Evolutionary conservation across 2,797 vertebrate species (phyloP), one percentile per base, ranked within the genome.

Genomic region (Anas bernieri): DNA sequence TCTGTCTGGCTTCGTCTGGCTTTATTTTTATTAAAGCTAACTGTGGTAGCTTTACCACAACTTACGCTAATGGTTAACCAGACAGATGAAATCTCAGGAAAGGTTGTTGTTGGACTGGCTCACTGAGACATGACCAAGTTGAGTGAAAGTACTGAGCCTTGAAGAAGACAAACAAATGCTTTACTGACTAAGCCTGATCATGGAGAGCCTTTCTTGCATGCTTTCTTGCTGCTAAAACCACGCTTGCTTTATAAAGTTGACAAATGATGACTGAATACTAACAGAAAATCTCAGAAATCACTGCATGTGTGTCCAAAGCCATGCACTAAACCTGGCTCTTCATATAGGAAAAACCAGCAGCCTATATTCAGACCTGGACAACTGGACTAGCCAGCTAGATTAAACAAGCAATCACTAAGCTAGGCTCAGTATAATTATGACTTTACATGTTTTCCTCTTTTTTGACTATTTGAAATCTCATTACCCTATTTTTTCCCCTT

Each of bases 71-170:
- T 88, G 84, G 69, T 87, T 87, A 96, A 93, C 79, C 76, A 86
- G 75, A 68, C 61, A 93, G 92, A 94, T 91, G 80, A 94, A 90
- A 96, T 95, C 91, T 84, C 81, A 90, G 14, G n/a, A 78, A 93
- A 76, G 59, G 31, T 7, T 84, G 45, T 6, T 93, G 83, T 85
- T 76, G 46, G 33, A 74, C 61, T 84, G 48, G 58, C 83, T 92
- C 64, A 82, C 48, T 80, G 70, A 91, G 62, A 88, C 77, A 74
- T 28, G 9, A 90, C 87, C 59, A 94, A 81, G 70, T 74, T 61
- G 56, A 93, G 35, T 45, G 48, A 67, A 92, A 84, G 81, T 54
- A 88, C 30, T 63, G 50, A 91, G 61, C 59, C 85, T 81, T 48
- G 70, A 90, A 92, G 67, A 92, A 76, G 43, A 70, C n/a, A 86